These are phyloP conservation scores for Agrotis segetum DNA, from an alignment of 2,888 invertebrate genomes.

Conservation along the genomic window DNA sequence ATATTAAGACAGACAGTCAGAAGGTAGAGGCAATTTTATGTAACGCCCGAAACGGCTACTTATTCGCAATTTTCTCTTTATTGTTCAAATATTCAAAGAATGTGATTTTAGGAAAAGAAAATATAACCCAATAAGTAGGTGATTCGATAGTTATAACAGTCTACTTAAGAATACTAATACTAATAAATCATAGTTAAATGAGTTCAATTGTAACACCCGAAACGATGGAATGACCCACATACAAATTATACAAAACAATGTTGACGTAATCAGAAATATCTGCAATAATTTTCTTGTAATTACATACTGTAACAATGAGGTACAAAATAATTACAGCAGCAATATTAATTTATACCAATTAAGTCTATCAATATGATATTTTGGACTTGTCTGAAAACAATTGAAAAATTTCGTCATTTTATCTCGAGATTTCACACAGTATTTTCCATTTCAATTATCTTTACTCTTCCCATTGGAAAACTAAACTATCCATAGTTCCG, in stretches of 20 bases:
- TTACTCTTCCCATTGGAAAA: conserved; percentile 1
- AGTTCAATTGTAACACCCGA: too few relatives aligned
- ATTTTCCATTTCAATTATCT: background rate
- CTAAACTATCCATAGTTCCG: conserved; percentile 6
- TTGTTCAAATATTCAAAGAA: too few relatives aligned
- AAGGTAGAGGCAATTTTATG: too few relatives aligned
- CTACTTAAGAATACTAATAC: too few relatives aligned
- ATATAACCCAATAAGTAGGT: too few relatives aligned
- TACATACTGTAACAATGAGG: background rate
- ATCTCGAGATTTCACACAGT: background rate
- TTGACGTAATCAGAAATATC: background rate
- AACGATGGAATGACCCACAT: too few relatives aligned
- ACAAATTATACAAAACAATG: background rate
- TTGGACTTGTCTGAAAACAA: background rate
- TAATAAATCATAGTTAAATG: too few relatives aligned
- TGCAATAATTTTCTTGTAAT: background rate
- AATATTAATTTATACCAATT: background rate
- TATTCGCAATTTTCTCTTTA: too few relatives aligned
- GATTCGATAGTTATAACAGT: too few relatives aligned
- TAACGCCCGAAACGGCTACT: too few relatives aligned
- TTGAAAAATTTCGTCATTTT: background rate
- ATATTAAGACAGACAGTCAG: too few relatives aligned
- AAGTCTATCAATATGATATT: background rate
- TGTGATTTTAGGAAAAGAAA: too few relatives aligned
- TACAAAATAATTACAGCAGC: background rate